Percentiles rank a stretch among this genome's conserved stretches.
phyloP scores from a whole-genome alignment of 2,113 vertebrate species.

The Ranitomeya variabilis region DNA sequence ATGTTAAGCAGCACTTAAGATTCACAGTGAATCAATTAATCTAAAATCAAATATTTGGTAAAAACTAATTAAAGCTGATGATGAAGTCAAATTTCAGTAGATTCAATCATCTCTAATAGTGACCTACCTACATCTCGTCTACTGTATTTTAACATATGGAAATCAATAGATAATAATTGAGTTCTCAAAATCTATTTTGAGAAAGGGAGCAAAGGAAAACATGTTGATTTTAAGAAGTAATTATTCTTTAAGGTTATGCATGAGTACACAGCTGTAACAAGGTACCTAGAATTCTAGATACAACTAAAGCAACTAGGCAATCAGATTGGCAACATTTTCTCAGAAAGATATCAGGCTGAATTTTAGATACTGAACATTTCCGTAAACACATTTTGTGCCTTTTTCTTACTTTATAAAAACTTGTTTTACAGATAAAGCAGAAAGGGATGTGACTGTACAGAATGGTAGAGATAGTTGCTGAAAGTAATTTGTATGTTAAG shows the following conservation, averaged over 20 bases:
- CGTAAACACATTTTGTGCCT: neutral
- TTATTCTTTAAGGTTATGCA: neutral
- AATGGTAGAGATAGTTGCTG: neutral
- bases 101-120: no score
- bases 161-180: neutral
- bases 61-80: no score
- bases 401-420: neutral
- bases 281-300: neutral
- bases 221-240: neutral
- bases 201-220: neutral
- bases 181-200: no score
- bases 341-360: neutral
- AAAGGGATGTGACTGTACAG: neutral
- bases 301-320: neutral
- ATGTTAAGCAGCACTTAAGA: no score
- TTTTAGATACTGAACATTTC: neutral
- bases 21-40: no score
- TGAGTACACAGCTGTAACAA: neutral
- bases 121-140: no score
- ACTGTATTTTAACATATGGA: neutral
- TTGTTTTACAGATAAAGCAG: slow-evolving; percentile 10
- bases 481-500: neutral
- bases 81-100: no score
- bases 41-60: no score
- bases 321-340: neutral